Base-by-base conservation (phyloP, 2,797 vertebrate species). In the Arctocebus calabarensis region DNA sequence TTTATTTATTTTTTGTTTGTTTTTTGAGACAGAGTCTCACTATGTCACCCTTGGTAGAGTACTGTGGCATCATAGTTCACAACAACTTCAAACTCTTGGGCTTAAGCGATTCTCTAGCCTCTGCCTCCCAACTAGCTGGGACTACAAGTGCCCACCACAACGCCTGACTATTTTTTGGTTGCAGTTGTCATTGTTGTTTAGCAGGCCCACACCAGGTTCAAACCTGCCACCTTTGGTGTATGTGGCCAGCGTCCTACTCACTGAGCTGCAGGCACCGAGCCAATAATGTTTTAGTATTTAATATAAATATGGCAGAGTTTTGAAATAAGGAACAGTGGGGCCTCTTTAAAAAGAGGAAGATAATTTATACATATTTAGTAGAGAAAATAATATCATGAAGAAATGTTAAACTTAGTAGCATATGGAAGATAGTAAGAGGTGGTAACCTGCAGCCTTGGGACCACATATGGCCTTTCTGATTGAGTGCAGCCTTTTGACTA, bases 261-360 rank as follows among this genome's bases (percentile, higher is more conserved):
- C 45, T 45, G 8, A 45, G 45, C 45, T 45, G 10, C 45, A 45
- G 45, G 45, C 45, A 45, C 45, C 45, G 8, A 45, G 45, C 45
- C 27, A 64, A 17, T 64, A 64, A n/a, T 64, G 29, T 64, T 64
- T 64, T 64, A 64, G 29, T 64, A 40, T 88, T 93, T 86, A 93
- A 70, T 52, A 78, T 40, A 40, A 40, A 40, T 7, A 61, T 52
- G 22, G 4, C 55, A 91, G 40, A 81, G 1, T 1, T 73, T 78
- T 79, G 48, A 94, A 92, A 85, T 88, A 86, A 90, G 22, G 32
- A 94, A 37, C 62, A 78, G 40, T 64, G 78, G 92, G 20, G 4
- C 48, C 89, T 85, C 73, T 85, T 85, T 6, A 78, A 90, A 90
- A 32, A 92, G 61, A 71, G 23, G 22, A 93, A 83, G 57, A 91